A percentile compares a stretch with the other conserved stretches of the same genome.
Evolutionary conservation across 2,113 vertebrate genomes (phyloP).

Genomic region (Cephalopholis sonnerati): DNA sequence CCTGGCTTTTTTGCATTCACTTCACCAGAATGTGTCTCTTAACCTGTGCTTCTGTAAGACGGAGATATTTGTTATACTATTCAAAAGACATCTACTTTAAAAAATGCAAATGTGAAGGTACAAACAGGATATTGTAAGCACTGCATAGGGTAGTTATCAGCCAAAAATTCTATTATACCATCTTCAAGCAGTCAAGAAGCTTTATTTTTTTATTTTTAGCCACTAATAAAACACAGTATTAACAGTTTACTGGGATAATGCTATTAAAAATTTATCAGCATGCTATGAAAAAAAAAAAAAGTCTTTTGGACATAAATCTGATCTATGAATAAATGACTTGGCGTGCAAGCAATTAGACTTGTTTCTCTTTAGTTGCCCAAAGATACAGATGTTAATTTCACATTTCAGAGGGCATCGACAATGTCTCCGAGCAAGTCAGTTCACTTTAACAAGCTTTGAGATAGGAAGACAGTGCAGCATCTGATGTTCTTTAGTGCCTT

Average conservation of each 20-base stretch:
- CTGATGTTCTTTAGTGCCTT: conserved; percentile 54
- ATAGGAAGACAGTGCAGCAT: conserved; percentile 35
- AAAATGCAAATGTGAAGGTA: background rate
- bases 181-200: background rate
- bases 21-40: background rate
- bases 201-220: background rate
- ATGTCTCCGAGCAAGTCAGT: conserved; percentile 70
- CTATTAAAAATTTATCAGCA: conserved; percentile 58
- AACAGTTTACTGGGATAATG: conserved; percentile 1
- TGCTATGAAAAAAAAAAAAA: conserved; percentile 11
- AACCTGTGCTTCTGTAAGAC: background rate
- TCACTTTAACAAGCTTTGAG: conserved; percentile 55
- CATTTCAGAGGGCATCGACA: conserved; percentile 79
- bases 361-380: conserved; percentile 61
- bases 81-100: background rate
- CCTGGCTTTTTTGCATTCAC: background rate
- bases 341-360: conserved; percentile 63
- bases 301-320: conserved; percentile 66
- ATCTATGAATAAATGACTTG: conserved; percentile 74
- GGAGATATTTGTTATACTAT: background rate
- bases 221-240: conserved; percentile 27
- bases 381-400: conserved; percentile 84
- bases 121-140: background rate
- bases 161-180: background rate
- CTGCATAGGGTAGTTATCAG: background rate